A percentile compares a stretch with the other conserved stretches of the same genome.
phyloP scores from a whole-genome alignment of 1,140 invertebrate genomes.

The Calephelis nemesis region DNA sequence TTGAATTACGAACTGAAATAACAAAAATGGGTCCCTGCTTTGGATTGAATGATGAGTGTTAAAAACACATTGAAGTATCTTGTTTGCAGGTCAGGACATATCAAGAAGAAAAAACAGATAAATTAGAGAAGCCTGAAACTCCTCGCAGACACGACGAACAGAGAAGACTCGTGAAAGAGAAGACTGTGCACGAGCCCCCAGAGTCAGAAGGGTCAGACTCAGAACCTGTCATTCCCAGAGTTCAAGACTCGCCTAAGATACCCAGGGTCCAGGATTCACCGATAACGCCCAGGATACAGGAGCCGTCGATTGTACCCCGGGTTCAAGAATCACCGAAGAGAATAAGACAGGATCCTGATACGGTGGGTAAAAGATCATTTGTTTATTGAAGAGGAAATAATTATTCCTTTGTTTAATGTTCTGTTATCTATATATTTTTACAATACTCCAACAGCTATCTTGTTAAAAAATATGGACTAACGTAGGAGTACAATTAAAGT shows the following conservation, averaged over 20 bases:
- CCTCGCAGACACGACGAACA: slow-evolving; percentile 15
- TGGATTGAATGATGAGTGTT: neutral
- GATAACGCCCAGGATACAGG: slow-evolving; percentile 52
- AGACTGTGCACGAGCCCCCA: slow-evolving; percentile 25
- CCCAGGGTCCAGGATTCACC: slow-evolving; percentile 57
- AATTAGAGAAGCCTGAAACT: slow-evolving; percentile 39
- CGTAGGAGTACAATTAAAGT: too few species aligned
- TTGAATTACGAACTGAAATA: neutral
- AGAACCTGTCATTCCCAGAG: slow-evolving; percentile 59
- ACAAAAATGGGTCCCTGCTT: neutral
- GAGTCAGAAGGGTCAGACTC: slow-evolving; percentile 56
- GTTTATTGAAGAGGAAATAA: too few species aligned
- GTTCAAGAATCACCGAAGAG: slow-evolving; percentile 59
- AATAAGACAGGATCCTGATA: slow-evolving; percentile 60
- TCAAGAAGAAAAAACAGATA: slow-evolving; percentile 57
- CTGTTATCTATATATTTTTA: too few species aligned
- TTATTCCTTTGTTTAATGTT: too few species aligned
- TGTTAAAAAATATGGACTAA: too few species aligned
- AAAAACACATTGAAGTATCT: slow-evolving; percentile 11
- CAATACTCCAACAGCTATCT: too few species aligned
- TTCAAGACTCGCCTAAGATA: slow-evolving; percentile 46
- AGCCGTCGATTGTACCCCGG: slow-evolving; percentile 47
- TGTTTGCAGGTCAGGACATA: slow-evolving; percentile 55
- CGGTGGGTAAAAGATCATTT: slow-evolving; percentile 30
- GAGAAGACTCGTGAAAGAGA: slow-evolving; percentile 26